Base-by-base conservation (phyloP, 2,797 vertebrate species). In the Malacoctenus gilli region DNA sequence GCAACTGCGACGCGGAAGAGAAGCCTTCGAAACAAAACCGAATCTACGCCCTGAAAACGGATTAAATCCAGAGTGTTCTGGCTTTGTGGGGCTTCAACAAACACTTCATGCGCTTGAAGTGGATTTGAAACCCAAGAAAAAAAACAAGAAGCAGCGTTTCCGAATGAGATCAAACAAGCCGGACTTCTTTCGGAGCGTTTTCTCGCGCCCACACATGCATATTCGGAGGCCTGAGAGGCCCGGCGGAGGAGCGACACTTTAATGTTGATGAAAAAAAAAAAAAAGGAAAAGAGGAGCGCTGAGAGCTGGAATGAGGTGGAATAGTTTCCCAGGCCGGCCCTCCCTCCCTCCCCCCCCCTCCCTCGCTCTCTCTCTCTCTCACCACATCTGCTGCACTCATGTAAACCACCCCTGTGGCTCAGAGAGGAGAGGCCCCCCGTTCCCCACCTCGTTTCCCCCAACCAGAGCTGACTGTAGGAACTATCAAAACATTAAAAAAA, bases 351-450 rank as follows among this genome's bases (percentile, higher is more conserved):
- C 78, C 59, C 77, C 48, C 31, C 67, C 63, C 58, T 58, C 72
- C 35, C 71, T 83, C 67, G n/a, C 47, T 79, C 59, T 79, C 48
- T 35, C 67, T 66, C 58, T 58, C 72, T 32, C 71, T 83, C 67
- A 83, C 87, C 89, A 93, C 91, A 93, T 93, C 91, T 92, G 91
- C 87, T 92, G 85, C 84, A 86, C 90, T 92, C 85, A 90, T 91
- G 89, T 87, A 87, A 89, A 76, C 84, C 87, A 31, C 53, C 15
- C 44, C 25, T 75, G 78, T 77, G 85, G 89, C 85, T 89, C 51
- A 61, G 75, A 75, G 68, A 82, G 73, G 63, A 85, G 84, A 81
- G 83, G 87, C 79, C 84, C 79, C 69, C n/a, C 77, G 79, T 32
- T 74, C 67, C 78, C 79, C 77, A 56, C 71, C 70, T 86, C 79